phyloP scores from a whole-genome alignment of 2,888 invertebrate species.

The Pollenia griseotomentosa region DNA sequence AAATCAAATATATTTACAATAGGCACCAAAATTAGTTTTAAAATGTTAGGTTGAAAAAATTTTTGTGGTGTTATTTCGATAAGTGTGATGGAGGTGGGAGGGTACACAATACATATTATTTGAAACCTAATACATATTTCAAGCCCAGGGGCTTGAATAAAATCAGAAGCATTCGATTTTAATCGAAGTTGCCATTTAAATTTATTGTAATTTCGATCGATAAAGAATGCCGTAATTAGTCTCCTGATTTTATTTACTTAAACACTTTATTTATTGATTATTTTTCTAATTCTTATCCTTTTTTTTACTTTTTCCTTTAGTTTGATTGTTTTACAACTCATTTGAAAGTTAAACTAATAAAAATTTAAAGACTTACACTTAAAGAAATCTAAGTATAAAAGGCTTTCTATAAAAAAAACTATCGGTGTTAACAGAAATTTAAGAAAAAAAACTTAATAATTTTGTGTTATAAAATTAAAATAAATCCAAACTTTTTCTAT shows the following conservation, averaged over 20 bases:
- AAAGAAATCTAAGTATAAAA: conserved; percentile 31
- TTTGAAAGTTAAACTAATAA: conserved; percentile 52
- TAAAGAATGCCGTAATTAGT: no score
- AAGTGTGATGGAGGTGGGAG: no score
- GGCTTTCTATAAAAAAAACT: background rate
- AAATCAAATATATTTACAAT: no score
- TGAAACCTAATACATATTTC: background rate
- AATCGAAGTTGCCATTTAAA: no score
- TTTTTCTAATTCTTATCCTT: background rate
- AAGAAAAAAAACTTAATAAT: conserved; percentile 24
- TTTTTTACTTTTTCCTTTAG: conserved; percentile 37
- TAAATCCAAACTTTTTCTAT: conserved; percentile 29
- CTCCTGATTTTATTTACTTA: background rate
- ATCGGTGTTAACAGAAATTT: conserved; percentile 27
- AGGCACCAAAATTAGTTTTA: no score
- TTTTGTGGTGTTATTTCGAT: no score
- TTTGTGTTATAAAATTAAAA: conserved; percentile 43
- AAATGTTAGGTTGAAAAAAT: no score
- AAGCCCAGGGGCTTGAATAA: no score
- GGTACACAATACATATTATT: no score
- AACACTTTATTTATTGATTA: conserved; percentile 41
- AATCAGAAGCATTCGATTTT: no score
- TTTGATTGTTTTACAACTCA: conserved; percentile 59
- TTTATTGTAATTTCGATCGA: no score
- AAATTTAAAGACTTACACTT: conserved; percentile 44